phyloP scores from a whole-genome alignment of 1,140 invertebrate species.

The Hycleus phaleratus region DNA sequence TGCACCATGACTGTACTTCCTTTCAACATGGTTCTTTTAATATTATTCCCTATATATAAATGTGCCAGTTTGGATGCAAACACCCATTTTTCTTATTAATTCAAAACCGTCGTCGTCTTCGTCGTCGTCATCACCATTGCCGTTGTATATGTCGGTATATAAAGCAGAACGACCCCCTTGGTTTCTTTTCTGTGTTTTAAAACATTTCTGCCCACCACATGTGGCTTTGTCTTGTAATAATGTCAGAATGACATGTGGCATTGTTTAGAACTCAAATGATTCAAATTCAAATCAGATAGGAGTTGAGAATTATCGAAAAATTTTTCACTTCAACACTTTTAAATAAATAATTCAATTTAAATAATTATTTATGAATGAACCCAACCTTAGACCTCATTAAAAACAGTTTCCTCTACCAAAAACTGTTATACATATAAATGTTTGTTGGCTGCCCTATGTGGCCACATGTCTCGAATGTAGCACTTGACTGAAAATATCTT shows the following conservation, averaged over 20 bases:
- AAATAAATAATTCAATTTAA: too few species aligned
- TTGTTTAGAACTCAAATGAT: too few species aligned
- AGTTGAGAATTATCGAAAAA: too few species aligned
- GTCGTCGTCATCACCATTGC: neutral
- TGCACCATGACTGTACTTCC: constrained; percentile 24
- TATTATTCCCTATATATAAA: neutral
- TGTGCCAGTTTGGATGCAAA: constrained; percentile 20
- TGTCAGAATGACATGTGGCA: neutral
- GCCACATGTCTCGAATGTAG: constrained; percentile 8
- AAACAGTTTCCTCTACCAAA: too few species aligned
- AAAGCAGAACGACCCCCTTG: too few species aligned
- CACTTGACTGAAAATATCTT: constrained; percentile 16
- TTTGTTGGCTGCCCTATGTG: neutral
- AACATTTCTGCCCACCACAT: constrained; percentile 10
- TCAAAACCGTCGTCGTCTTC: constrained; percentile 19
- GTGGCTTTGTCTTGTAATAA: constrained; percentile 5
- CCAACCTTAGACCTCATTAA: too few species aligned
- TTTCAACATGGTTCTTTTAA: constrained; percentile 6
- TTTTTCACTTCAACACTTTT: too few species aligned
- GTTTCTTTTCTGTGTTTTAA: too few species aligned
- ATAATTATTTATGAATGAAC: too few species aligned
- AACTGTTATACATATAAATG: too few species aligned
- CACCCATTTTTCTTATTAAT: constrained; percentile 26
- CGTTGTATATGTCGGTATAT: too few species aligned
- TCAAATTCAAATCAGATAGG: too few species aligned